A percentile compares a stretch with the other conserved stretches of the same genome.
Evolutionary conservation across 2,888 invertebrate species (phyloP).

Genomic region (Microctonus brassicae): DNA sequence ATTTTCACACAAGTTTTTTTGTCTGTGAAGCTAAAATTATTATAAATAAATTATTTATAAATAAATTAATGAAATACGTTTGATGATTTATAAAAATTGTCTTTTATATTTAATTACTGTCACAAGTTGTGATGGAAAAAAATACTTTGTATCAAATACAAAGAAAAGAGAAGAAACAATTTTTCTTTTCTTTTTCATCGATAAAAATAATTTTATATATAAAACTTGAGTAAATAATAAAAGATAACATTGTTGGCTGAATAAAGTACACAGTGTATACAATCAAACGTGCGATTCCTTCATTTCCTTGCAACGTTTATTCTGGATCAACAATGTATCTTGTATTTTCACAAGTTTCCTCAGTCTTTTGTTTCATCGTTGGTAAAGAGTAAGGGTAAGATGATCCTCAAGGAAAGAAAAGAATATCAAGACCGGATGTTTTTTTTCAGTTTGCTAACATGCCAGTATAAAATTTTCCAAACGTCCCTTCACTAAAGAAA

Average conservation of each 20-base stretch:
- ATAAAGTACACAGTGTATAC: background rate
- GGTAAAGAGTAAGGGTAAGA: background rate
- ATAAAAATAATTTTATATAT: background rate
- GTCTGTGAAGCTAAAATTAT: too few relatives aligned
- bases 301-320: constrained; percentile 28
- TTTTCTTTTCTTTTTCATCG: too few relatives aligned
- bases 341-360: constrained; percentile 20
- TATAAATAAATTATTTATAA: too few relatives aligned
- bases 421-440: constrained; percentile 35
- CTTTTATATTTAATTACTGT: too few relatives aligned
- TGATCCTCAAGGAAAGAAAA: constrained; percentile 10
- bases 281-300: constrained; percentile 15
- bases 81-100: too few relatives aligned
- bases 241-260: background rate
- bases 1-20: too few relatives aligned
- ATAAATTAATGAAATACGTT: too few relatives aligned
- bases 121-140: too few relatives aligned
- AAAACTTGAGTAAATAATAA: background rate
- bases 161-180: too few relatives aligned
- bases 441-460: constrained; percentile 29
- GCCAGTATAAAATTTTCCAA: constrained; percentile 28
- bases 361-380: constrained; percentile 16
- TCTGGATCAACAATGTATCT: constrained; percentile 35
- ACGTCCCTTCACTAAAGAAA: background rate
- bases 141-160: background rate